Evolutionary conservation across 35 echinoderm and acorn worm species (phyloP), one percentile per base, ranked within the genome.

Genomic region (Apostichopus parvimensis): DNA sequence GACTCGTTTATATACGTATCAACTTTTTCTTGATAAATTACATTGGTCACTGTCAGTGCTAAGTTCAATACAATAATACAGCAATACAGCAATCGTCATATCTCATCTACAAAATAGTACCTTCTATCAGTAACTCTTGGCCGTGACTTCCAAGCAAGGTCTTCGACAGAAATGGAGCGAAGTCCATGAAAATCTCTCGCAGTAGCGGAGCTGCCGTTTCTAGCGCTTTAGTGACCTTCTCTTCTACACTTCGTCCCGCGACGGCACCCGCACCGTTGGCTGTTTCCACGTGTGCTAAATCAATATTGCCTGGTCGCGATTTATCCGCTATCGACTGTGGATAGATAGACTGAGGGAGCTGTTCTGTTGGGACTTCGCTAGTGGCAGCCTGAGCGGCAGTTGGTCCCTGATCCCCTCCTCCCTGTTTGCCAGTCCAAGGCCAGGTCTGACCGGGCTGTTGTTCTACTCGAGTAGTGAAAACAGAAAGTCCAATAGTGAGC

Each of bases 81-180:
- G n/a, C n/a, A n/a, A n/a, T n/a, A n/a, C n/a, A n/a, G n/a, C n/a
- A n/a, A 4, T 45, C 34, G 34, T 45, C 34, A 45, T 45, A 45
- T 45, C 34, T 45, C 2, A 45, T 45, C 34, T 45, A 45, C 34
- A 45, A 45, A 3, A 45, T 45, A 4, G 34, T 14, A 99, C 97
- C 97, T 99, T 99, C 97, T 89, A 99, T 99, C 13, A 99, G 95
- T 26, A 99, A 89, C 92, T 99, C 97, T 76, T 99, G 97, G 56
- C 97, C 97, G 90, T 99, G 97, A 57, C 97, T 99, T 23, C 97
- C 97, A 14, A 99, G 91, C 83, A 99, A 80, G 4, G 97, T 99
- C 92, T 99, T 99, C 7, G 97, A 99, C 26, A 99, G 80, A 77
- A 99, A 99, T 11, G 95, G 97, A 8, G 97, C 97, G 95, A 99